Evolutionary conservation across 2,888 invertebrate species (phyloP).

Genomic region (Sinopyrophorus schimmeli): DNA sequence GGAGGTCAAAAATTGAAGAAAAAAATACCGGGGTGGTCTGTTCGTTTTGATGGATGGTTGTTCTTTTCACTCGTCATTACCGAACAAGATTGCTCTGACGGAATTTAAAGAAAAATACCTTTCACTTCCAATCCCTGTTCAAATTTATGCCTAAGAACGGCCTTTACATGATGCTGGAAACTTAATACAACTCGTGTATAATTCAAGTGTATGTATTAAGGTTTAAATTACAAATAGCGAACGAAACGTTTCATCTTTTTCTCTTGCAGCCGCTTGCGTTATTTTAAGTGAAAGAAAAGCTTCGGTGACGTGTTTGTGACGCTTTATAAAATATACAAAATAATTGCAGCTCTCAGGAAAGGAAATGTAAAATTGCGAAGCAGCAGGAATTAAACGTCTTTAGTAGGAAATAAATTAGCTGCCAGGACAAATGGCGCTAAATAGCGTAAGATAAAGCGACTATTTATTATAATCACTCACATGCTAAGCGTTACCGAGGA

Average conservation of each 20-base stretch:
- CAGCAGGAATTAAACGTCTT: constrained; percentile 40
- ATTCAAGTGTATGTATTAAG: constrained; percentile 8
- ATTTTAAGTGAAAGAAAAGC: background rate
- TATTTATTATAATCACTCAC: constrained; percentile 38
- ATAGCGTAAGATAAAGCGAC: constrained; percentile 40
- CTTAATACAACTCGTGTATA: constrained; percentile 22
- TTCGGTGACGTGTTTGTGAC: constrained; percentile 1
- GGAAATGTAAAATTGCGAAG: constrained; percentile 41
- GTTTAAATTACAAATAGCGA: constrained; percentile 8
- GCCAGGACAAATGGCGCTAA: constrained; percentile 41
- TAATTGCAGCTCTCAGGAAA: constrained; percentile 38
- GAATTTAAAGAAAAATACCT: constrained; percentile 3
- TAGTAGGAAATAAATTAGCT: constrained; percentile 42
- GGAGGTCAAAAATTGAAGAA: constrained; percentile 6
- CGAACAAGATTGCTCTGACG: background rate
- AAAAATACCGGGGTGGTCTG: constrained; percentile 11
- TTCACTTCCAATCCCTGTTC: constrained; percentile 2
- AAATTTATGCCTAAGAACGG: constrained; percentile 13
- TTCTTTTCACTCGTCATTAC: background rate
- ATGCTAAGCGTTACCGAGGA: constrained; percentile 35
- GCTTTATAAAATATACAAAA: constrained; percentile 29
- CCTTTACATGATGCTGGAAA: constrained; percentile 19
- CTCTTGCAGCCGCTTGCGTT: background rate
- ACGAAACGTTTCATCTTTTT: constrained; percentile 4
- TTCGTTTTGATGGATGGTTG: constrained; percentile 17